phyloP scores from a whole-genome alignment of 2,113 vertebrate genomes.

The Lipophrys pholis region DNA sequence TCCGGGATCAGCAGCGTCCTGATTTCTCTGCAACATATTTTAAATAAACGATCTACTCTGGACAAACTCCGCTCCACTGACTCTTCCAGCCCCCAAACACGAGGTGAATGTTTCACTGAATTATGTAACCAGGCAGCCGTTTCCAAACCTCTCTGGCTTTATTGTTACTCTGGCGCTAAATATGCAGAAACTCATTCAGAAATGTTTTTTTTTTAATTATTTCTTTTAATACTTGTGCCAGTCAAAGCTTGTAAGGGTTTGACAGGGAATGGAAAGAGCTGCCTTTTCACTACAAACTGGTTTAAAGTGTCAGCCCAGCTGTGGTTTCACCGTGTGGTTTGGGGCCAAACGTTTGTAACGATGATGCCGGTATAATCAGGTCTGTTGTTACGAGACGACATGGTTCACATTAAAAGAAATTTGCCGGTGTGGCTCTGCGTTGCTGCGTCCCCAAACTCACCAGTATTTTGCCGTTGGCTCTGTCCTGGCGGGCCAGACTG shows the following conservation, averaged over 20 bases:
- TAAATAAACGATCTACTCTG: constrained; percentile 40
- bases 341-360: constrained; percentile 59
- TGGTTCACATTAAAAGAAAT: constrained; percentile 58
- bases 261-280: constrained; percentile 19
- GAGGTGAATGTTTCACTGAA: constrained; percentile 48
- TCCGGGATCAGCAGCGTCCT: constrained; percentile 59
- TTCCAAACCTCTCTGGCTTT: constrained; percentile 42
- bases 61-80: constrained; percentile 39
- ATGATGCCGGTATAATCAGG: constrained; percentile 63
- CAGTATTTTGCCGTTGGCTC: constrained; percentile 88
- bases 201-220: neutral
- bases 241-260: constrained; percentile 22
- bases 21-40: constrained; percentile 33
- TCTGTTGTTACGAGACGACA: constrained; percentile 49
- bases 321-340: constrained; percentile 63
- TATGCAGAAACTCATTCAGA: constrained; percentile 14
- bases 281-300: neutral
- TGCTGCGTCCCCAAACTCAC: constrained; percentile 79
- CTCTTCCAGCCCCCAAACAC: constrained; percentile 44
- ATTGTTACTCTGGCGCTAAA: constrained; percentile 30
- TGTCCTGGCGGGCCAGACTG: constrained; percentile 93
- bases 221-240: neutral
- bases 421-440: neutral
- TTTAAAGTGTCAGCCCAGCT: constrained; percentile 60
- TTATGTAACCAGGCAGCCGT: constrained; percentile 50